phyloP scores from a whole-genome alignment of 2,888 invertebrate genomes.

The Saturnia japonica region DNA sequence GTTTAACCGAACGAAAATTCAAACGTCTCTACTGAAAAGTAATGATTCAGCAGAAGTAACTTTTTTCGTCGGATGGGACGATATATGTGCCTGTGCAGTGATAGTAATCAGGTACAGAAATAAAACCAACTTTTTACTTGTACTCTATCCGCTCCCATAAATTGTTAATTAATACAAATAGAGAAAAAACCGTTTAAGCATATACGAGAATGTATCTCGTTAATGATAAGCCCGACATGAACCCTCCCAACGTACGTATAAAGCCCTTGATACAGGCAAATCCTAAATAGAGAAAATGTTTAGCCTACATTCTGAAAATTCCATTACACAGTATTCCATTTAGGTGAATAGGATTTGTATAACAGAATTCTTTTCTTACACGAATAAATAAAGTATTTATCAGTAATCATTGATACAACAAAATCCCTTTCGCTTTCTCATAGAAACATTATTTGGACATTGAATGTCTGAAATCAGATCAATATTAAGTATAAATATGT shows the following conservation, averaged over 20 bases:
- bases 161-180: conserved; percentile 5
- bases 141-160: background rate
- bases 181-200: conserved; percentile 9
- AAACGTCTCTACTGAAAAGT: too few species aligned
- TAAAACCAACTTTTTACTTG: too few species aligned
- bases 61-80: too few species aligned
- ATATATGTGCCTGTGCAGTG: too few species aligned
- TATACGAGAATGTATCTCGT: background rate
- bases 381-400: conserved; percentile 7
- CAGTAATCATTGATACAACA: background rate
- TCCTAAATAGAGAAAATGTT: conserved; percentile 13
- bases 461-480: background rate
- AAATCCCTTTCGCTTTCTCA: background rate
- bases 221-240: conserved; percentile 4
- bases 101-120: too few species aligned
- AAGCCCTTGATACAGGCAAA: conserved; percentile 1
- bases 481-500: background rate
- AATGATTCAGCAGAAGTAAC: too few species aligned
- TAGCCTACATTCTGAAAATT: conserved; percentile 15
- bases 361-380: conserved; percentile 15
- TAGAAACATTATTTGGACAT: background rate
- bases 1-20: too few species aligned
- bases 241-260: conserved; percentile 4
- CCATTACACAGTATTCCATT: conserved; percentile 21
- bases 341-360: conserved; percentile 20